Evolutionary conservation across 2,113 vertebrate species (phyloP).

Genomic region (Crotalus tigris): DNA sequence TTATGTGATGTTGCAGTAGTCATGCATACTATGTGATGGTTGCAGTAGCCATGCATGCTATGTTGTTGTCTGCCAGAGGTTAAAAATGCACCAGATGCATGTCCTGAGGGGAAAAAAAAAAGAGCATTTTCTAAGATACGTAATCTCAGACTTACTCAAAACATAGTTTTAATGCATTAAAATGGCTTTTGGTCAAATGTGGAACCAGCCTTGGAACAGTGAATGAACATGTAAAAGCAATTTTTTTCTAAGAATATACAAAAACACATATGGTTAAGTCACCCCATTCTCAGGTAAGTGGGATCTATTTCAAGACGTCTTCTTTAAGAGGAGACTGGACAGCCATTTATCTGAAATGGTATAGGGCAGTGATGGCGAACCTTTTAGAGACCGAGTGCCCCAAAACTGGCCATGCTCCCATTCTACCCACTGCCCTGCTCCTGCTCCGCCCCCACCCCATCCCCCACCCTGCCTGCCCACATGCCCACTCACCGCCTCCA

Average conservation of each 20-base stretch:
- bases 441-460: no score
- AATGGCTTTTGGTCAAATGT: not conserved
- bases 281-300: not conserved
- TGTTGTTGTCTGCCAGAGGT: not conserved
- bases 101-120: no score
- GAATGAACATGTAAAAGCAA: not conserved
- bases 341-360: not conserved
- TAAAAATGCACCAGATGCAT: not conserved
- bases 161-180: not conserved
- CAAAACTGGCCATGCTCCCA: no score
- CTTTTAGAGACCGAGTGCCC: no score
- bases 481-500: no score
- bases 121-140: not conserved
- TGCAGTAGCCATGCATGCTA: not conserved
- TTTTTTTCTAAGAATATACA: not conserved
- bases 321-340: not conserved
- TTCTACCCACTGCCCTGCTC: no score
- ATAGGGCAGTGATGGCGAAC: not conserved
- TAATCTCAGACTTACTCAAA: not conserved
- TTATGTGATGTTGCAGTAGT: not conserved
- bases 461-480: no score
- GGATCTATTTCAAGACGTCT: not conserved
- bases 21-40: not conserved
- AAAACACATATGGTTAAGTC: not conserved
- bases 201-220: not conserved